Percentiles rank a stretch among this genome's conserved stretches.
These are phyloP conservation scores for Mythimna ferrago DNA, from an alignment of 2,888 invertebrate species.

Conservation along the genomic window DNA sequence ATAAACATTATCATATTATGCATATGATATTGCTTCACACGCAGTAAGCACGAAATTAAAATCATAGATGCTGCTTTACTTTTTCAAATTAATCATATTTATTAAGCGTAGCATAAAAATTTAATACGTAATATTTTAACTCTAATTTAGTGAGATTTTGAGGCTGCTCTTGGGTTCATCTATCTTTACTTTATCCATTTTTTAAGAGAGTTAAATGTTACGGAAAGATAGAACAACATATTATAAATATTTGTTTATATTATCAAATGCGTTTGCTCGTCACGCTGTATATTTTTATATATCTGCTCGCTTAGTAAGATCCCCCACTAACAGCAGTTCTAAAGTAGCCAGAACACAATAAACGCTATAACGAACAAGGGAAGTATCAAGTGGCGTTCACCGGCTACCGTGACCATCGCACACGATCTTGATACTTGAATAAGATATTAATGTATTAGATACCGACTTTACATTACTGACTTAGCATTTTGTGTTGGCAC, in stretches of 20 bases:
- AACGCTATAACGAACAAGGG: conserved; percentile 57
- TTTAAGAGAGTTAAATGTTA: too few species aligned
- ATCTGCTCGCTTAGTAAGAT: conserved; percentile 11
- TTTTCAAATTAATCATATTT: conserved; percentile 20
- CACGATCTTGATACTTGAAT: conserved; percentile 60
- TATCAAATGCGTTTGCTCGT: too few species aligned
- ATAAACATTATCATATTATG: conserved; percentile 56
- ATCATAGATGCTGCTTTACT: conserved; percentile 14
- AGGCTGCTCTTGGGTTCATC: too few species aligned
- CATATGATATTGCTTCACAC: conserved; percentile 51
- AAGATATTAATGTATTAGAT: conserved; percentile 57
- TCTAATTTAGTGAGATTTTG: background rate
- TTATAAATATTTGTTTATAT: background rate
- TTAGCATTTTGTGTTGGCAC: conserved; percentile 47
- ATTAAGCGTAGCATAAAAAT: background rate
- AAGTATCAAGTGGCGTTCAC: conserved; percentile 62
- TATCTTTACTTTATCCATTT: too few species aligned
- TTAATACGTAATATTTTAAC: background rate
- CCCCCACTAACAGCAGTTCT: conserved; percentile 30
- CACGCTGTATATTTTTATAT: too few species aligned
- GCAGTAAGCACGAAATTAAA: conserved; percentile 49
- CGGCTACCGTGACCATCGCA: conserved; percentile 64
- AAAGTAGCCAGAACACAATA: conserved; percentile 58
- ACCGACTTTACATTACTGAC: conserved; percentile 60
- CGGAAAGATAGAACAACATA: too few species aligned